Base-by-base conservation (phyloP, 2,888 invertebrate species). In the Acrobasis suavella region DNA sequence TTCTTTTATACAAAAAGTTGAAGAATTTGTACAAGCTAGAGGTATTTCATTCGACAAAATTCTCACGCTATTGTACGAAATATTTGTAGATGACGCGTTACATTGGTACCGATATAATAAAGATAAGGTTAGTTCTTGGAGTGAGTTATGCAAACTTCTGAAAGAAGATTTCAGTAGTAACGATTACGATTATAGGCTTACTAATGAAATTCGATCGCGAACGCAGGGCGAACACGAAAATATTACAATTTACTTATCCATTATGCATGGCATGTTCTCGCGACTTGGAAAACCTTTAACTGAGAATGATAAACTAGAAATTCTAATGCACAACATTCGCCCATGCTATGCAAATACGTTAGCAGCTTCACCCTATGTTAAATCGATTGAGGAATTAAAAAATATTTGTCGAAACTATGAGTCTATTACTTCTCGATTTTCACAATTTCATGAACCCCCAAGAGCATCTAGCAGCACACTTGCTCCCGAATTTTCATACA, bases 211-310 rank as follows among this genome's bases (percentile, higher is more conserved):
- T n/a, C n/a, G n/a, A n/a, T n/a, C n/a, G n/a, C n/a, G n/a, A n/a
- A n/a, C n/a, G n/a, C n/a, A n/a, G n/a, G n/a, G n/a, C n/a, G n/a
- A n/a, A n/a, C n/a, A n/a, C n/a, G n/a, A 73, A 52, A 70, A 65
- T n/a, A 71, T 74, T 0, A 65, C 64, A 0, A 65, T 73, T 10
- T 73, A 72, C 22, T 9, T 73, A 0, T 62, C 73, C 0, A 72
- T 73, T 1, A 72, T 75, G 72, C 38, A 63, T 1, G 70, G 68
- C 7, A 63, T 71, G 66, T 72, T 73, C 50, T 67, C 69, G 0
- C 65, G 71, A 0, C 55, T 73, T 0, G 51, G 2, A 1, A 70
- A 67, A 50, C 42, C 63, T 0, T n/a, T 67, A 12, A 16, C 62
- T 0, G 72, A 75, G 32, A 60, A 65, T 0, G 69, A 69, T 0